Base-by-base conservation (phyloP, 2,888 invertebrate species). In the Dichetophora obliterata region DNA sequence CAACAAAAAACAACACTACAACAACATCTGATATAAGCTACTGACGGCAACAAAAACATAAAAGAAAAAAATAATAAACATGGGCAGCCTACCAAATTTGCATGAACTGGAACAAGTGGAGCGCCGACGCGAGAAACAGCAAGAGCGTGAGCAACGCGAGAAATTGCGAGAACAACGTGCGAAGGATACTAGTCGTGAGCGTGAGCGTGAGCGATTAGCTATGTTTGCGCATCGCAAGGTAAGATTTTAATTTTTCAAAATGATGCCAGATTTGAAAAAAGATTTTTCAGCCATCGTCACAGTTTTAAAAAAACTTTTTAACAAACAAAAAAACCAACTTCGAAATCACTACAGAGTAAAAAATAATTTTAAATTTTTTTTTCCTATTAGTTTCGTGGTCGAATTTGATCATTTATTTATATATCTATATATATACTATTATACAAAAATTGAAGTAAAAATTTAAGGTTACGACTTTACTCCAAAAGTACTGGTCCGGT, bases 11-110 rank as follows among this genome's bases (percentile, higher is more conserved):
- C 65, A 65, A 65, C 14, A 65, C 14, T 31, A 43, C 22, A 63
- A 63, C 63, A 27, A 63, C 24, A 27, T 19, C 19, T 43, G 43
- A 43, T 43, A 16, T 27, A 16, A 11, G 34, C n/a, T 16, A 31
- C 63, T 34, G n/a, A 63, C n/a, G 27, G 6, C 34, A 34, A 34
- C 63, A 63, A 63, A n/a, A 34, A 63, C 19, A 43, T 11, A 11
- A 43, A 14, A 31, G 5, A 3, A 31, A 31, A 31, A 31, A 31
- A 31, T 4, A 31, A 4, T 31, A 14, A 82, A 75, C 37, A 93
- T 93, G 93, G 93, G 93, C 74, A 93, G 93, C 83, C 85, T 93
- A 83, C 93, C 93, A 80, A 93, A 93, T 88, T 87, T 93, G 77
- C 92, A 92, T 85, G 92, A 93, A 84, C 89, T 93, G 84, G 91